phyloP scores from a whole-genome alignment of 2,113 vertebrate species.

The Zosterops borbonicus region DNA sequence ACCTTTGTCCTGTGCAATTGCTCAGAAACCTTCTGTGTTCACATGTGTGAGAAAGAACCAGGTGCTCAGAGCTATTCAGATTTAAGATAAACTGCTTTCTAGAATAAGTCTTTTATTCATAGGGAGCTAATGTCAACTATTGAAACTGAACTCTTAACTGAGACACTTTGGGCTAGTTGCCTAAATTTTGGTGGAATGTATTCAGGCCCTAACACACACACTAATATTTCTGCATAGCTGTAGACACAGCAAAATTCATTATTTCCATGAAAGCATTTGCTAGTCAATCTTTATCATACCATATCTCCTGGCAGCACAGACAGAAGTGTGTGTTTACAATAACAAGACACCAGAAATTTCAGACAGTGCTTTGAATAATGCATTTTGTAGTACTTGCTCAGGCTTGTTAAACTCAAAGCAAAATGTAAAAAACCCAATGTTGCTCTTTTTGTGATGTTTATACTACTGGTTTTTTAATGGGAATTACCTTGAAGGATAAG shows the following conservation, averaged over 20 bases:
- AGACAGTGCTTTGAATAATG: background rate
- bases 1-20: background rate
- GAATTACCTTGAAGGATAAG: background rate
- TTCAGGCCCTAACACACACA: background rate
- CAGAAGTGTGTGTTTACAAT: background rate
- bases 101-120: background rate
- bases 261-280: constrained; percentile 1
- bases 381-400: background rate
- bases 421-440: background rate
- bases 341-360: background rate
- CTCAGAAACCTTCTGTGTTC: fast-evolving
- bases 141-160: background rate
- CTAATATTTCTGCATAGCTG: background rate
- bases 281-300: background rate
- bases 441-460: background rate
- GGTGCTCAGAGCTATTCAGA: background rate
- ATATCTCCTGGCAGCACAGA: background rate
- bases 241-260: background rate
- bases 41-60: background rate
- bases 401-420: background rate
- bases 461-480: background rate
- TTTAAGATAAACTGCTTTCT: background rate
- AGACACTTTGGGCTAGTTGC: background rate
- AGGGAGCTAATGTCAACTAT: background rate
- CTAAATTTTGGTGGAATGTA: background rate